Evolutionary conservation across 2,888 invertebrate genomes (phyloP).

Genomic region (Campoplex capitator): DNA sequence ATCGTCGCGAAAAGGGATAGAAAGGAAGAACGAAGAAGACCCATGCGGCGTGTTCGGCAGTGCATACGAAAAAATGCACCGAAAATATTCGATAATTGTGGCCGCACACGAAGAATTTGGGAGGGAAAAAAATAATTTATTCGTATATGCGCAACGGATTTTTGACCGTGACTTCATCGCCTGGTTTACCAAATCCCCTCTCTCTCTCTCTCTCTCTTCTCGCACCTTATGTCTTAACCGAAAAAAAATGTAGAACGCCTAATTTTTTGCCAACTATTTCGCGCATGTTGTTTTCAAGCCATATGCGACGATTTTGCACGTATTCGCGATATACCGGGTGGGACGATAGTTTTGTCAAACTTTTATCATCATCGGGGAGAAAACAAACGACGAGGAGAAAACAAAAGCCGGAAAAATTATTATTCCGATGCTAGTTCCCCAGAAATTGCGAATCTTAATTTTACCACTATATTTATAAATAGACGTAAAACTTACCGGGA

Average conservation of each 20-base stretch:
- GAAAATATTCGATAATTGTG: conserved; percentile 32
- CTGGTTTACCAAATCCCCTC: background rate
- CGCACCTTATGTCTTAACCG: background rate
- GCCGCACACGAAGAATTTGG: conserved; percentile 48
- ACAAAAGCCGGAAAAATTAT: background rate
- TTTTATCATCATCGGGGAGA: background rate
- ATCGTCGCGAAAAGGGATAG: conserved; percentile 17
- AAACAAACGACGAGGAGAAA: background rate
- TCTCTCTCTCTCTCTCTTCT: background rate
- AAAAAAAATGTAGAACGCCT: background rate
- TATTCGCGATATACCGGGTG: conserved; percentile 12
- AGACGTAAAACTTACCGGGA: conserved; percentile 58
- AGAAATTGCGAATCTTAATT: conserved; percentile 4
- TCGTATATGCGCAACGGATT: conserved; percentile 29
- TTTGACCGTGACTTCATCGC: conserved; percentile 38
- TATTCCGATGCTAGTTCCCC: background rate
- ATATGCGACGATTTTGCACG: conserved; percentile 8
- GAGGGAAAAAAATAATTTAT: background rate
- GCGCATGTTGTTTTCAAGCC: conserved; percentile 19
- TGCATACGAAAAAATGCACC: background rate
- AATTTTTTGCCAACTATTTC: background rate
- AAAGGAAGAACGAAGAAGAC: conserved; percentile 1
- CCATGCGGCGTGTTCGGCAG: conserved; percentile 46
- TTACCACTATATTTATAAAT: conserved; percentile 46
- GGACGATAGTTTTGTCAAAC: background rate